Percentiles rank a stretch among this genome's conserved stretches.
These are phyloP conservation scores for Pseudotriccus pelzelni DNA, from an alignment of 2,797 vertebrate species.

Conservation along the genomic window DNA sequence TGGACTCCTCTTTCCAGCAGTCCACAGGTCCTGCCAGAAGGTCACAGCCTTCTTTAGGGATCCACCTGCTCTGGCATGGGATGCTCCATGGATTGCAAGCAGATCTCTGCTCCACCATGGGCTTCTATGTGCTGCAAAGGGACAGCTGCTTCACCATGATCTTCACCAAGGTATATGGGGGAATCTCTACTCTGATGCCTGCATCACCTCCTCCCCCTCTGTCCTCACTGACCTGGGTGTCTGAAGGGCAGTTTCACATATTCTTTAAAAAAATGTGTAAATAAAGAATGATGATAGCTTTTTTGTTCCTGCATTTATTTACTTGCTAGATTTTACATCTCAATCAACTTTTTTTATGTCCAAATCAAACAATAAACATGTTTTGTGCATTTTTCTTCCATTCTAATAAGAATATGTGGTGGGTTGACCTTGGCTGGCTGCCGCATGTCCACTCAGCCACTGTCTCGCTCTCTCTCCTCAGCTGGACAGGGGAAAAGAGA, in stretches of 20 bases:
- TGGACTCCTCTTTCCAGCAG: neutral
- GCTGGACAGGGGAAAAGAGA: neutral
- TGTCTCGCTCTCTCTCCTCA: neutral
- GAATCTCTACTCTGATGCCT: fast-evolving
- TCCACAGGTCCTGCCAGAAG: neutral
- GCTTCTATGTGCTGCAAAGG: neutral
- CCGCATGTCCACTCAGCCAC: neutral
- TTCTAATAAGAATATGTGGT: neutral
- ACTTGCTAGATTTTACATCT: neutral
- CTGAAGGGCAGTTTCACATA: neutral
- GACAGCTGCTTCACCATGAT: neutral
- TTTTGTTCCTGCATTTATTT: neutral
- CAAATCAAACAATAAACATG: neutral
- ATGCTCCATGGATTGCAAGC: neutral
- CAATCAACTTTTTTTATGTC: neutral
- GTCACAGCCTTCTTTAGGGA: neutral
- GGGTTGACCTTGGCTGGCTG: neutral
- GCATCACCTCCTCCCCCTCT: neutral
- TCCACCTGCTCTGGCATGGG: neutral
- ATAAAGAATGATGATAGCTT: neutral
- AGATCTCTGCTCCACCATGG: neutral
- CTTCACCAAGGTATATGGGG: neutral
- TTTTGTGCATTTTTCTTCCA: neutral
- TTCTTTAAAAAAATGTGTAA: neutral
- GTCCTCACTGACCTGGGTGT: neutral